Evolutionary conservation across 2,888 invertebrate species (phyloP), one percentile per base, ranked within the genome.

Genomic region (Dorcus parallelipipedus): DNA sequence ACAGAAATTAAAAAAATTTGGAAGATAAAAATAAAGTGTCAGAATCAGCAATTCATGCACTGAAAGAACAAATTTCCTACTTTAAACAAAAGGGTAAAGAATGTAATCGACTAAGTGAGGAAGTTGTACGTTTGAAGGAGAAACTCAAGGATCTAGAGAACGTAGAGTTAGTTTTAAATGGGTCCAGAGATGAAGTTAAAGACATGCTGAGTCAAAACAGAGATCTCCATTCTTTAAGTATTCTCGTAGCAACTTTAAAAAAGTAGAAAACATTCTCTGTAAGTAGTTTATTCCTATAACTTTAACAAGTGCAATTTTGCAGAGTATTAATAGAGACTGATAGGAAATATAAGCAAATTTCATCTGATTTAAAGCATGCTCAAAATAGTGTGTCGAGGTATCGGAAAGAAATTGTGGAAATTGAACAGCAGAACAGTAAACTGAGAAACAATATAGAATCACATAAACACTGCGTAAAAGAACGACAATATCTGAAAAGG

Each of bases 231-330:
- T 14, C 14, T 14, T 14, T 14, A 81, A 81, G 83, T 23, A 81
- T 83, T 1, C 84, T 87, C 69, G 84, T 85, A 0, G 80, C 82
- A 0, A 83, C 86, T 9, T 78, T 88, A 14, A 89, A 88, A 76
- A 83, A 85, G 86, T 86, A 73, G 71, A 55, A 63, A 10, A 17
- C n/a, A 49, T 49, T 38, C 10, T 2, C 14, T 42, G 5, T 14
- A 3, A n/a, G n/a, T n/a, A 14, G 10, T 42, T 23, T 23, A 38
- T 4, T 33, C 9, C 3, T 48, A 6, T 45, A 8, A 7, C 10
- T 17, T 45, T 45, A 3, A 14, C 20, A 45, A 9, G 14, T 45
- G 17, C 14, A 14, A 17, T 45, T 45, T 17, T 20, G 49, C 26
- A 78, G 79, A 54, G 80, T 83, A 65, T 67, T 83, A 14, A 69